Percentiles rank a stretch among this genome's conserved stretches.
phyloP scores from a whole-genome alignment of 2,113 vertebrate genomes.

The Mirza zaza region DNA sequence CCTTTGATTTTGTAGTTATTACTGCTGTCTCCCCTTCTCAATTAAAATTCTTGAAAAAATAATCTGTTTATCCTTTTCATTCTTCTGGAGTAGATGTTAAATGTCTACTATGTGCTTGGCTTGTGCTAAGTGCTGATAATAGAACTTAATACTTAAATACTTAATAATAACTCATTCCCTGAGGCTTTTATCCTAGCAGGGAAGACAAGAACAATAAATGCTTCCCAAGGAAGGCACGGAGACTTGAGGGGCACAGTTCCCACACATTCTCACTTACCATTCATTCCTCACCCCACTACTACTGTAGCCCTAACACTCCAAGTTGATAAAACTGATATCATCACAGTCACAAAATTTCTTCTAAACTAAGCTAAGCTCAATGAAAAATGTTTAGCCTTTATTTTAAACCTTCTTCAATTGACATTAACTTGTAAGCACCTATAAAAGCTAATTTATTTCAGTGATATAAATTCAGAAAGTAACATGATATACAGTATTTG shows the following conservation, averaged over 20 bases:
- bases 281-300: background rate
- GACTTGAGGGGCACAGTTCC: background rate
- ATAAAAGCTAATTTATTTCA: background rate
- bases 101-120: background rate
- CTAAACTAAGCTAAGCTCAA: background rate
- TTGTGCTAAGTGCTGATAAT: background rate
- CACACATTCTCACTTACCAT: background rate
- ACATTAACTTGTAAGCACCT: background rate
- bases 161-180: background rate
- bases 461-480: background rate
- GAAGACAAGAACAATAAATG: background rate
- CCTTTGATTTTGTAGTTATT: background rate
- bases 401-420: background rate
- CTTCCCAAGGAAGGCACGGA: background rate
- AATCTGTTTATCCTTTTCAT: background rate
- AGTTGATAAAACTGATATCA: background rate
- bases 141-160: too few relatives aligned
- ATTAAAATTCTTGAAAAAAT: background rate
- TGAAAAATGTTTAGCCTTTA: background rate
- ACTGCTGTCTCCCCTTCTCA: background rate
- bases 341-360: background rate
- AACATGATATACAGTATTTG: background rate
- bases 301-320: background rate
- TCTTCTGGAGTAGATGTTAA: background rate
- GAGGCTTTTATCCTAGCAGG: background rate